phyloP scores from a whole-genome alignment of 2,888 invertebrate genomes.

The Hirtodrosophila histrioides region DNA sequence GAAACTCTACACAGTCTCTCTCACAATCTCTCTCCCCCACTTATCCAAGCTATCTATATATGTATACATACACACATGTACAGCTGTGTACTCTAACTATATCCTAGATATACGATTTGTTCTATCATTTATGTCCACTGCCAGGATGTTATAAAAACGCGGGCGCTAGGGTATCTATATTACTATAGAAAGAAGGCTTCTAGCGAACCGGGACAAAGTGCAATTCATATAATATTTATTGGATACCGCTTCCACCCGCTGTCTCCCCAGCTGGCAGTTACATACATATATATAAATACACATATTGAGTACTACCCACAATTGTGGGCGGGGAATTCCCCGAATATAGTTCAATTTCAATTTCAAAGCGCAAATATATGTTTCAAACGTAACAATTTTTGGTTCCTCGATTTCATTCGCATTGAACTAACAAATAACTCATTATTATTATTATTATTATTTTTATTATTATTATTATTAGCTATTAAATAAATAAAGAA shows the following conservation, averaged over 20 bases:
- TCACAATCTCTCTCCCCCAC: constrained; percentile 20
- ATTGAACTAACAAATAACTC: constrained; percentile 35
- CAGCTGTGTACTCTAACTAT: constrained; percentile 19
- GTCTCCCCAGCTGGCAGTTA: background rate
- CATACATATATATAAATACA: background rate
- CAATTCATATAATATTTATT: constrained; percentile 31
- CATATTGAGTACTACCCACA: constrained; percentile 22
- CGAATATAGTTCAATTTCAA: constrained; percentile 50
- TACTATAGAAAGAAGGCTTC: background rate
- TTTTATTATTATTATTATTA: constrained; percentile 15
- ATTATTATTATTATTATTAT: constrained; percentile 21
- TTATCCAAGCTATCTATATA: constrained; percentile 15
- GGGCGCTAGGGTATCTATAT: too few species aligned
- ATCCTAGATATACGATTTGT: constrained; percentile 27
- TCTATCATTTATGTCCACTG: constrained; percentile 10
- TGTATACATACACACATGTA: constrained; percentile 7
- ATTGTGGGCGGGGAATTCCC: too few species aligned
- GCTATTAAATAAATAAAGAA: constrained; percentile 6
- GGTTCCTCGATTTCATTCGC: constrained; percentile 54
- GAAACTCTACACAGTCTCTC: constrained; percentile 1
- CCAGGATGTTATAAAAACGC: background rate
- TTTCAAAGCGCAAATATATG: constrained; percentile 40
- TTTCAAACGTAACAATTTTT: constrained; percentile 48
- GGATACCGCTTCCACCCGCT: background rate
- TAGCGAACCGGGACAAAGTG: constrained; percentile 46